Conservation (phyloP, 2,797 vertebrate species). For the Bradypus variegatus region DNA sequence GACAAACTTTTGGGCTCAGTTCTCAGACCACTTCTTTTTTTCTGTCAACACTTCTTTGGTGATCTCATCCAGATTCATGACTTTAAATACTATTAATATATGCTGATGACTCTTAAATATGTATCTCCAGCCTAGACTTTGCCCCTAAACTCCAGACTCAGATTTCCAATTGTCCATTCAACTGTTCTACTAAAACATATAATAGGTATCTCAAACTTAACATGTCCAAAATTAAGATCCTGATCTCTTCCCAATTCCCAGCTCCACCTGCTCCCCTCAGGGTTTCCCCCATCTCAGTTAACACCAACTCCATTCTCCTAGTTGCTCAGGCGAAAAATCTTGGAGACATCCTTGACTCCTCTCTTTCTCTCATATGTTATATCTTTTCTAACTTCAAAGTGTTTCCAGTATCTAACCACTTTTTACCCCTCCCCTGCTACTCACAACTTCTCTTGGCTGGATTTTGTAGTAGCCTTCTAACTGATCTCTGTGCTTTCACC, state of each 20-base stretch:
- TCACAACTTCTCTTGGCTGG: not conserved
- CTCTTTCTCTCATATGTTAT: not conserved
- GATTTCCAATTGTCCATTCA: not conserved
- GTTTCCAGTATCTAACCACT: not conserved
- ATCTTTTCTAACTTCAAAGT: not conserved
- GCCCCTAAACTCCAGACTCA: not conserved
- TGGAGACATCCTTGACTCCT: not conserved
- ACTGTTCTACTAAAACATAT: not conserved
- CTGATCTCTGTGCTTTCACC: not conserved
- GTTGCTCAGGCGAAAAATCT: not conserved
- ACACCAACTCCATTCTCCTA: no score
- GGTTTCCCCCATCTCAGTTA: not conserved
- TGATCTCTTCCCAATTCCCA: not conserved
- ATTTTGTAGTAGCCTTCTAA: not conserved
- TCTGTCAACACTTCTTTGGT: not conserved
- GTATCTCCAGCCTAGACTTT: not conserved
- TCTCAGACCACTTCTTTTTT: not conserved
- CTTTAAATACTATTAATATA: no score
- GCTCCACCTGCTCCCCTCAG: not conserved
- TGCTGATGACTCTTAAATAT: no score
- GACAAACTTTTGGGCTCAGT: not conserved
- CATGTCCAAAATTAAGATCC: not conserved
- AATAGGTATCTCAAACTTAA: not conserved
- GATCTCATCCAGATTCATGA: not conserved
- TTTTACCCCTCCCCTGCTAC: not conserved